These are phyloP conservation scores for Chelonia mydas DNA, from an alignment of 2,797 vertebrate genomes.

Conservation along the genomic window DNA sequence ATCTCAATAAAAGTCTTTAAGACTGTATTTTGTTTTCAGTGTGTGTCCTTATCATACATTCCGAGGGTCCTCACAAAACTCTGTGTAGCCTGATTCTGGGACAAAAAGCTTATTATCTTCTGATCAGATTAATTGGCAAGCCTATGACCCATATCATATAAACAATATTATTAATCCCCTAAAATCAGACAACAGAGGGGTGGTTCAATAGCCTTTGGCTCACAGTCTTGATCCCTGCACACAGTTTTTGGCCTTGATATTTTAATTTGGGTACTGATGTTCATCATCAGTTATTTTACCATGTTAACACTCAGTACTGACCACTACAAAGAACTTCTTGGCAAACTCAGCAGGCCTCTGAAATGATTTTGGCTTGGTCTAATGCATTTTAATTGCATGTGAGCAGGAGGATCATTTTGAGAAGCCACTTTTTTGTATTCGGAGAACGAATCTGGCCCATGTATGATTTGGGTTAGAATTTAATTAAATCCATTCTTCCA, in stretches of 20 bases:
- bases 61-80: no score
- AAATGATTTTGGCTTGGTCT: not conserved
- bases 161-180: no score
- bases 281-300: not conserved
- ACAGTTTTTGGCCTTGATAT: accelerated
- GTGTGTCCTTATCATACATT: no score
- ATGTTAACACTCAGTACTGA: not conserved
- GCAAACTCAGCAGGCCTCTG: accelerated
- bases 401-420: not conserved
- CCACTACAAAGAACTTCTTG: not conserved
- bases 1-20: no score
- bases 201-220: not conserved
- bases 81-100: no score
- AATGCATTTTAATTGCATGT: not conserved
- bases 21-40: no score
- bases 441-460: not conserved
- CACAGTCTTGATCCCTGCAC: not conserved
- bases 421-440: not conserved
- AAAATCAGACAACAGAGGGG: no score
- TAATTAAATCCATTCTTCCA: not conserved
- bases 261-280: accelerated
- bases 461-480: not conserved
- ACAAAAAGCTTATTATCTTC: no score
- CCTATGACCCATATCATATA: no score
- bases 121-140: no score